Conservation (phyloP, 2,888 invertebrate genomes). For the Pilophorus perplexus region DNA sequence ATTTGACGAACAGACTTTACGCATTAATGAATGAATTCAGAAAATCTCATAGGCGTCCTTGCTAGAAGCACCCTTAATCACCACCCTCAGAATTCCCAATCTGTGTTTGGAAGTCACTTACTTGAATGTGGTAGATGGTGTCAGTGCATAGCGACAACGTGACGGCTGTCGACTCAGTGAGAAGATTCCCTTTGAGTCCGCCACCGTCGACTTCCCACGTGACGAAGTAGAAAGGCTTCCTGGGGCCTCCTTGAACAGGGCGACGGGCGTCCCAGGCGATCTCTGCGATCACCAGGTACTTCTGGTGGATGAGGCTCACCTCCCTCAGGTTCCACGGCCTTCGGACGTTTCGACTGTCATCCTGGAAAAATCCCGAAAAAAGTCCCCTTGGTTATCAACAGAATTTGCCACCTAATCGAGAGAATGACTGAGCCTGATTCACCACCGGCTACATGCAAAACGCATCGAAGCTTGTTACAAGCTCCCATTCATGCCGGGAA, state of each 20-base stretch:
- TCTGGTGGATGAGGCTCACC: slow-evolving; percentile 70
- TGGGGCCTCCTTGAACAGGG: slow-evolving; percentile 3
- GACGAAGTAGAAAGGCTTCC: slow-evolving; percentile 67
- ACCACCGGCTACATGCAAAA: no score
- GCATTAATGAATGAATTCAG: no score
- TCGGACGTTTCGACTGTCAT: slow-evolving; percentile 37
- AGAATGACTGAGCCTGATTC: background rate
- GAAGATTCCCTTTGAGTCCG: slow-evolving; percentile 75
- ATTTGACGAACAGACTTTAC: no score
- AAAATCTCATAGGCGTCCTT: no score
- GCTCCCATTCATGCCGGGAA: no score
- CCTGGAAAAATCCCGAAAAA: slow-evolving; percentile 40
- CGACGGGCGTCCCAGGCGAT: slow-evolving; percentile 65
- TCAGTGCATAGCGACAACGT: slow-evolving; percentile 78
- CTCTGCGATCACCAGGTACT: slow-evolving; percentile 64
- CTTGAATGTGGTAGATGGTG: slow-evolving; percentile 77
- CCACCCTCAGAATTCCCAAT: no score
- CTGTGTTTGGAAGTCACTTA: no score
- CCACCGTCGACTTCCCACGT: slow-evolving; percentile 83
- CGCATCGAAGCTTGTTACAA: no score
- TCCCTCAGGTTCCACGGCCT: slow-evolving; percentile 62
- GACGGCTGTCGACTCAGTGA: slow-evolving; percentile 76
- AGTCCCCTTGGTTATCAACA: no score
- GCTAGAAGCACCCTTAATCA: no score
- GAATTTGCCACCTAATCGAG: no score